These are phyloP conservation scores for Antechinus stuartii DNA, from an alignment of 2,113 vertebrate genomes.

Conservation along the genomic window DNA sequence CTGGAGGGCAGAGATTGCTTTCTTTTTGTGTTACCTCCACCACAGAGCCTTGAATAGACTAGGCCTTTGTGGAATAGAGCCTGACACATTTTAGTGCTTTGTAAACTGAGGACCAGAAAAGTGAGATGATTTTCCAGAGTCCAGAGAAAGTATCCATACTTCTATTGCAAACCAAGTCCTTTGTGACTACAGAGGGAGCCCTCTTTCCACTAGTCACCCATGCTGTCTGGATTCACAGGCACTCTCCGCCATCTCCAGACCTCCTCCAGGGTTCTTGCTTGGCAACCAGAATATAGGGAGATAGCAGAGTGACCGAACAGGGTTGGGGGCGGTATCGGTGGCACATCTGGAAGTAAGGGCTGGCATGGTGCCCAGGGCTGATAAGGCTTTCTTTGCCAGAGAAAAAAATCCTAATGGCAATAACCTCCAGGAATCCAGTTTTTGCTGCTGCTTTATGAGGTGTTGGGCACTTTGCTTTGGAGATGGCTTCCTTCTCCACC, in stretches of 20 bases:
- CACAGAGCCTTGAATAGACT: too few relatives aligned
- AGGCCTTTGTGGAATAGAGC: too few relatives aligned
- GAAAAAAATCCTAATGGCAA: conserved; percentile 84
- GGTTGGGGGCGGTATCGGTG: conserved; percentile 50
- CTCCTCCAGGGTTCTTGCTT: background rate
- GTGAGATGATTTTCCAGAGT: background rate
- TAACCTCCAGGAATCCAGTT: conserved; percentile 77
- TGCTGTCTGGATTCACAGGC: background rate
- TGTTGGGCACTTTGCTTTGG: conserved; percentile 83
- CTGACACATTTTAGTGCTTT: too few relatives aligned
- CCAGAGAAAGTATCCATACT: background rate
- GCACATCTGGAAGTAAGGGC: conserved; percentile 83
- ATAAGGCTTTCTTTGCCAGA: conserved; percentile 85
- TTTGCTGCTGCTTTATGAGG: conserved; percentile 83
- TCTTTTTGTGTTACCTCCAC: too few relatives aligned
- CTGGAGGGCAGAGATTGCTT: too few relatives aligned
- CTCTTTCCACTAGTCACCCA: background rate
- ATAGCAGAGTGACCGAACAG: conserved; percentile 22
- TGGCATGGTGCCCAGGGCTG: conserved; percentile 72
- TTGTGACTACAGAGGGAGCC: background rate
- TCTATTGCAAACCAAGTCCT: background rate
- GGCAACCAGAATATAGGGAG: conserved; percentile 40
- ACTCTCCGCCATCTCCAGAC: background rate
- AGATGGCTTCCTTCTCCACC: conserved; percentile 74
- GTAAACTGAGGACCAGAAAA: too few relatives aligned